phyloP scores from a whole-genome alignment of 2,113 vertebrate genomes.

The Nibea albiflora region DNA sequence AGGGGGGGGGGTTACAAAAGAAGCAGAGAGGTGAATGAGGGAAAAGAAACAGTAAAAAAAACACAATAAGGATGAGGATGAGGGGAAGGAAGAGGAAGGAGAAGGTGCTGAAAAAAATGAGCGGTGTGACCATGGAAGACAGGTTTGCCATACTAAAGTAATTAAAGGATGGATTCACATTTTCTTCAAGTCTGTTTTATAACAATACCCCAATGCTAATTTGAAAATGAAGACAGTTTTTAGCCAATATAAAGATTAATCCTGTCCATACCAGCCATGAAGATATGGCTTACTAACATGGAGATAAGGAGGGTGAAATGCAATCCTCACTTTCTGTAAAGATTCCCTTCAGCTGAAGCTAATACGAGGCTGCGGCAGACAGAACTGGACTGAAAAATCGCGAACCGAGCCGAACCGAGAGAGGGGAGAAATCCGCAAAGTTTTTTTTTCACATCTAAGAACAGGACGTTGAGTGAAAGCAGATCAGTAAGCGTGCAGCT shows the following conservation, averaged over 20 bases:
- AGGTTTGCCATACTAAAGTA: conserved; percentile 1
- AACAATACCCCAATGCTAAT: background rate
- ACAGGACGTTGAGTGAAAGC: too few relatives aligned
- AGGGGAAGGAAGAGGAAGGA: conserved; percentile 34
- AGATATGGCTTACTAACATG: background rate
- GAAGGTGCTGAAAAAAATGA: conserved; percentile 11
- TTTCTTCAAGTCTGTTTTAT: background rate
- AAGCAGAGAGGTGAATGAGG: conserved; percentile 30
- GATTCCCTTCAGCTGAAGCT: too few relatives aligned
- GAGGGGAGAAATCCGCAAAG: background rate
- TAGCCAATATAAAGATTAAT: background rate
- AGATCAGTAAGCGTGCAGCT: background rate
- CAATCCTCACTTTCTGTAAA: too few relatives aligned
- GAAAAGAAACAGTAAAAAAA: conserved; percentile 13
- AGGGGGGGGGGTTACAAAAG: conserved; percentile 33
- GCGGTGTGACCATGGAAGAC: background rate
- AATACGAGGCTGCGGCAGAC: too few relatives aligned
- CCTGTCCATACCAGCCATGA: background rate
- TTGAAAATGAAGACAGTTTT: background rate
- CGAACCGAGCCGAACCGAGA: background rate
- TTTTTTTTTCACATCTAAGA: background rate
- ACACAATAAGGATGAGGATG: conserved; percentile 6
- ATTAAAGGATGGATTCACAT: background rate
- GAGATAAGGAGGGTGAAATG: background rate
- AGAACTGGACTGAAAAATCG: background rate